phyloP scores from a whole-genome alignment of 2,888 invertebrate species.

The Trissoscelio sp. region DNA sequence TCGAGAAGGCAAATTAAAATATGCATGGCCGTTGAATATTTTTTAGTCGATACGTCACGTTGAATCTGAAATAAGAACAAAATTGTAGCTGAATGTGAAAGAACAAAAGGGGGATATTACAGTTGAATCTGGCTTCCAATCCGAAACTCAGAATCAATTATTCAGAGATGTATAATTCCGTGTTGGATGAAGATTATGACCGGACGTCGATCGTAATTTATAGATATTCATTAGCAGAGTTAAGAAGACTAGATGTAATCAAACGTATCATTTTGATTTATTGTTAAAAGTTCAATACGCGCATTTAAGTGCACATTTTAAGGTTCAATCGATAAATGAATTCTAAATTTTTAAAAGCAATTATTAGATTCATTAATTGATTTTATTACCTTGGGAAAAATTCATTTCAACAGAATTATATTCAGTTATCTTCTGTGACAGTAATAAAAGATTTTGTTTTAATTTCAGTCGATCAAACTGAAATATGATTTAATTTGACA shows the following conservation, averaged over 20 bases:
- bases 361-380: neutral
- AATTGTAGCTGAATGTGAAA: slow-evolving; percentile 7
- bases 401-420: neutral
- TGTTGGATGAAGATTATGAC: slow-evolving; percentile 7
- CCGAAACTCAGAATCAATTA: slow-evolving; percentile 32
- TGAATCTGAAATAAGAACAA: slow-evolving; percentile 41
- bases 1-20: slow-evolving; percentile 60
- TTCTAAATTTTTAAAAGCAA: neutral
- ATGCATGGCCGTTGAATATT: slow-evolving; percentile 59
- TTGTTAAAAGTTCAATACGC: neutral
- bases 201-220: slow-evolving; percentile 18
- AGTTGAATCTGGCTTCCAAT: slow-evolving; percentile 7
- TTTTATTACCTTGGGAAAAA: neutral
- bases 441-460: neutral
- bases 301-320: neutral
- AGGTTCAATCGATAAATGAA: no score
- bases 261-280: slow-evolving; percentile 15
- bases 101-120: slow-evolving; percentile 22
- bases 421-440: neutral
- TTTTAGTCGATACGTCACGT: slow-evolving; percentile 44
- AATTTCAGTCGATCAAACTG: neutral
- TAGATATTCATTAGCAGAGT: slow-evolving; percentile 11
- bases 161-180: slow-evolving; percentile 18
- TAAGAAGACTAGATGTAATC: neutral
- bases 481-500: neutral